Evolutionary conservation across 2,797 vertebrate genomes (phyloP).

Genomic region (Galago senegalensis): DNA sequence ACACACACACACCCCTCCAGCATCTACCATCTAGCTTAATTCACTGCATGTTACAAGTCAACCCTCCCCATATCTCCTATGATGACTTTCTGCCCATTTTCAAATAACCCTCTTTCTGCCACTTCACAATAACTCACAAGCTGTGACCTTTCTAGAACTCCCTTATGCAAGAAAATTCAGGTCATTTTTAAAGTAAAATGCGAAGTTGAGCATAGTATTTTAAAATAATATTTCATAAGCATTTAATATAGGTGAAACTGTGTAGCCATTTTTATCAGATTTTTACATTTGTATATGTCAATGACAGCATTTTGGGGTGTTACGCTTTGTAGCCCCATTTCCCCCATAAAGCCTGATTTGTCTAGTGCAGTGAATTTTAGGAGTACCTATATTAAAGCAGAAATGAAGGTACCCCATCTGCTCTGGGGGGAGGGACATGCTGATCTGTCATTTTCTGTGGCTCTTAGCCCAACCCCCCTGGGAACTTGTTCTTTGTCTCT

Average conservation of each 20-base stretch:
- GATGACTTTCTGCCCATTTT: neutral
- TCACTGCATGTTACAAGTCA: neutral
- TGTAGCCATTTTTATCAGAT: neutral
- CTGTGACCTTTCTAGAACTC: neutral
- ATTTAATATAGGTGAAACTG: neutral
- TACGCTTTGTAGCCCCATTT: neutral
- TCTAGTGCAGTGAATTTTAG: neutral
- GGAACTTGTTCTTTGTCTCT: neutral
- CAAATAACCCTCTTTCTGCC: neutral
- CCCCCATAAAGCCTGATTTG: neutral
- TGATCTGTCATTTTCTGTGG: neutral
- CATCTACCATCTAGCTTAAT: neutral
- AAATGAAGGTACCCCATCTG: neutral
- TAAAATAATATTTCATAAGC: neutral
- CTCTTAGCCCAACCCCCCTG: neutral
- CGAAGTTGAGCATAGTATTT: neutral
- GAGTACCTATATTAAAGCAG: neutral
- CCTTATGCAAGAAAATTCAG: neutral
- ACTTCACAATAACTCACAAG: neutral
- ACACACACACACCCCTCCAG: neutral
- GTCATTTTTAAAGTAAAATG: neutral
- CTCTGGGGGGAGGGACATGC: neutral
- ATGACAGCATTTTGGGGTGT: neutral
- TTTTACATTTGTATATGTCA: neutral
- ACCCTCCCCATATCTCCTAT: neutral